A percentile compares a stretch with the other conserved stretches of the same genome.
These are phyloP conservation scores for Hyalella azteca DNA, from an alignment of 2,888 invertebrate species.

Conservation along the genomic window DNA sequence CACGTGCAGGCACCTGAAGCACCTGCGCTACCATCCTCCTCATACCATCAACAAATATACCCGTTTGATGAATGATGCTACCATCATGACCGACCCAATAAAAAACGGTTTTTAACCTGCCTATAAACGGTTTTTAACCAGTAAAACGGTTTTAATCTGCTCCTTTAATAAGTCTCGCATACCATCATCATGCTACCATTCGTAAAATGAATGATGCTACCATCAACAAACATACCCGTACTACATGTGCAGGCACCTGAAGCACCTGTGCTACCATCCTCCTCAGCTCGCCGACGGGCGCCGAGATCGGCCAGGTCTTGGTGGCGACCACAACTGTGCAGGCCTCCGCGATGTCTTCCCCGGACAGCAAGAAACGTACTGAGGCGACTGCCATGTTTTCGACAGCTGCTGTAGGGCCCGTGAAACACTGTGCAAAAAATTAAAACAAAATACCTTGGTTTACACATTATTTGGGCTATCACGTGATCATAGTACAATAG, in stretches of 20 bases:
- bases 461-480: no score
- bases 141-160: background rate
- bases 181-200: background rate
- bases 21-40: background rate
- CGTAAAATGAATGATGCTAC: background rate
- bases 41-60: background rate
- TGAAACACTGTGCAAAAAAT: no score
- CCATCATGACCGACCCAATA: background rate
- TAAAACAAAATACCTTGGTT: no score
- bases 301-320: background rate
- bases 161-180: background rate
- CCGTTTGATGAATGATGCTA: no score
- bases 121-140: background rate
- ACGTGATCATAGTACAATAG: no score
- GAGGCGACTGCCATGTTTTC: no score
- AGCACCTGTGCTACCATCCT: background rate
- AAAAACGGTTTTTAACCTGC: background rate
- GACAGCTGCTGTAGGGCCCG: no score
- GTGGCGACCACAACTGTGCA: background rate
- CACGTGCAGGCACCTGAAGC: background rate
- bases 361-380: background rate
- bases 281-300: background rate
- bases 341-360: background rate
- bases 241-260: background rate
- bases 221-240: background rate